Evolutionary conservation across 2,113 vertebrate species (phyloP), one percentile per base, ranked within the genome.

Genomic region (Epinephelus cyanopodus): DNA sequence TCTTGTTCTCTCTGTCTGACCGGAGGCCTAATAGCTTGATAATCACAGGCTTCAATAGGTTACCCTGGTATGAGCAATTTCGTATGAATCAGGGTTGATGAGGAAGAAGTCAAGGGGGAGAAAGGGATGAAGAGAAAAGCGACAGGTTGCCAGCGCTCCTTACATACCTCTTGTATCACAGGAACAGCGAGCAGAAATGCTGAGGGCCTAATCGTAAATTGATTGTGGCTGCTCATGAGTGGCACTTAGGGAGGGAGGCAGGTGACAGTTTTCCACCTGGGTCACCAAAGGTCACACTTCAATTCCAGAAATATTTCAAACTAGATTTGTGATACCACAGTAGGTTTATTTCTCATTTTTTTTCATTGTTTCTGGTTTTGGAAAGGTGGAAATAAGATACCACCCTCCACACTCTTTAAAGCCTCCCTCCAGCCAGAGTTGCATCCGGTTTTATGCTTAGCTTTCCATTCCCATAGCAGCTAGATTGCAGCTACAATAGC

Each of bases 31-130:
- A 87, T 85, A 27, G 82, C 76, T 58, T 6, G 25, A 79, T 89
- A 84, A 92, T 90, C 88, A 89, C 82, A 87, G 73, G 81, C 79
- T 86, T 84, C 74, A 82, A 85, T 68, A 78, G 69, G 81, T 77
- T 45, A 61, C 75, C 81, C 74, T 48, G 58, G 45, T 85, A 82
- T 63, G 79, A 89, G 81, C 72, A 70, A 84, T 88, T 89, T 86
- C 68, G 62, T 45, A 1, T 74, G 63, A 87, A 77, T 85, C 63
- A 45, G 27, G 74, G 74, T 78, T 67, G 83, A 79, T 65, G 45
- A 58, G n/a, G 52, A 54, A 67, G 71, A 84, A 76, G 66, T 58
- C 62, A 52, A 68, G 60, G 56, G 79, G 58, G 71, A 63, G 77
- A 62, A 66, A 23, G 1, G 17, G 65, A 73, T 57, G 63, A 65